Conservation (phyloP, 2,888 invertebrate species). For the Eristalis intricaria region DNA sequence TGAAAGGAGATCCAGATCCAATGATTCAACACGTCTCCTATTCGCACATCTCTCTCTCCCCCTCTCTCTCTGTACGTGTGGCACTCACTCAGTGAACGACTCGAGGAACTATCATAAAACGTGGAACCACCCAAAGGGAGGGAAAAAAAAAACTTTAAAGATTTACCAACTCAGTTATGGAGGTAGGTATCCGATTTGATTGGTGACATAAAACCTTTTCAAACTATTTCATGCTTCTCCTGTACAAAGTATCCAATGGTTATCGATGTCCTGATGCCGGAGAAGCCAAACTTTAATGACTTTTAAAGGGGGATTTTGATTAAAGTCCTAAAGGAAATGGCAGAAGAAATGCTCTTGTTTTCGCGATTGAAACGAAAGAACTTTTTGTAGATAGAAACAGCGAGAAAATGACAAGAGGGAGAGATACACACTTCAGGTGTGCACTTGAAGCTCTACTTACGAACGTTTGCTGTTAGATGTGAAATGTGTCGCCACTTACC, state of each 20-base stretch:
- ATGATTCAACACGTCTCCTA: background rate
- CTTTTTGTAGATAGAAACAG: background rate
- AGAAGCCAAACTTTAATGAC: background rate
- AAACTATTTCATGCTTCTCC: background rate
- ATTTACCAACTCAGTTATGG: background rate
- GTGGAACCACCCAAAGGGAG: background rate
- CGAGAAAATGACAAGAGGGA: background rate
- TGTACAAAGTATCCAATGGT: background rate
- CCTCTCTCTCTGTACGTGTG: too few species aligned
- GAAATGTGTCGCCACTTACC: slow-evolving; percentile 1
- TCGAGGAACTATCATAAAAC: background rate
- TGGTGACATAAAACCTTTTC: background rate
- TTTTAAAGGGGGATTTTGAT: background rate
- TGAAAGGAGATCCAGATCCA: background rate
- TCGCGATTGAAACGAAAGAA: background rate
- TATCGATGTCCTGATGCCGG: background rate
- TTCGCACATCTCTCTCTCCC: background rate
- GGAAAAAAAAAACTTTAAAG: background rate
- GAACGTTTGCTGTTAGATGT: background rate
- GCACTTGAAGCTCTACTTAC: background rate
- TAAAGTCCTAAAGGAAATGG: background rate
- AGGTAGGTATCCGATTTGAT: background rate
- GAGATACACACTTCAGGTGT: background rate
- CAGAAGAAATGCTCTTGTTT: background rate
- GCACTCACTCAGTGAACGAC: background rate